These are phyloP conservation scores for Brachirus orientalis DNA, from an alignment of 2,113 vertebrate genomes.

Conservation along the genomic window DNA sequence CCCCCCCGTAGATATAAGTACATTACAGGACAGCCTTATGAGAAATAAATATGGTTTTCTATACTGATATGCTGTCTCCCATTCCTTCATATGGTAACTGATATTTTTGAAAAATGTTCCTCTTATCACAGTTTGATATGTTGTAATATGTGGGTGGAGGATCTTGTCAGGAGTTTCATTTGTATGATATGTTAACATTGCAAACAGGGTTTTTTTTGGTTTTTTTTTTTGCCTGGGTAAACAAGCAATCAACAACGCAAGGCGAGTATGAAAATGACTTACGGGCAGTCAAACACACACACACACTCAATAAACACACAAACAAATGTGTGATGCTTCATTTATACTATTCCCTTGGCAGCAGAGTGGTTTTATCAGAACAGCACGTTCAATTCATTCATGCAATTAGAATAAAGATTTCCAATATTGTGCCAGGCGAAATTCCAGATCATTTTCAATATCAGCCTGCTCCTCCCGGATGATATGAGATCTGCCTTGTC, in stretches of 20 bases:
- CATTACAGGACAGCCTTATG: conserved; percentile 79
- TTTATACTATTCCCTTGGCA: conserved; percentile 71
- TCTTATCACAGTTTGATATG: conserved; percentile 54
- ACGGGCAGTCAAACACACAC: conserved; percentile 42
- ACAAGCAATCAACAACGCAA: conserved; percentile 73
- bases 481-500: conserved; percentile 65
- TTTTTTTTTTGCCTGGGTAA: conserved; percentile 68
- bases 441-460: conserved; percentile 78
- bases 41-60: conserved; percentile 82
- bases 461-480: conserved; percentile 57
- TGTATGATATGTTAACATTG: conserved; percentile 62
- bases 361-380: conserved; percentile 69
- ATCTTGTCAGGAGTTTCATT: conserved; percentile 64
- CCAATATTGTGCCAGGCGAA: conserved; percentile 68
- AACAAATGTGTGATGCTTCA: conserved; percentile 69
- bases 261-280: conserved; percentile 69
- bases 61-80: conserved; percentile 71
- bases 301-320: conserved; percentile 35
- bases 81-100: conserved; percentile 54
- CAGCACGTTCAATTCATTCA: conserved; percentile 73
- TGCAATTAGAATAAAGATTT: conserved; percentile 81
- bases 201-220: conserved; percentile 51
- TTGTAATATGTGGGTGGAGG: conserved; percentile 54
- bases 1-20: conserved; percentile 76
- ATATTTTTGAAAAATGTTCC: conserved; percentile 53